Base-by-base conservation (phyloP, 2,797 vertebrate species). In the Hippoglossus hippoglossus region DNA sequence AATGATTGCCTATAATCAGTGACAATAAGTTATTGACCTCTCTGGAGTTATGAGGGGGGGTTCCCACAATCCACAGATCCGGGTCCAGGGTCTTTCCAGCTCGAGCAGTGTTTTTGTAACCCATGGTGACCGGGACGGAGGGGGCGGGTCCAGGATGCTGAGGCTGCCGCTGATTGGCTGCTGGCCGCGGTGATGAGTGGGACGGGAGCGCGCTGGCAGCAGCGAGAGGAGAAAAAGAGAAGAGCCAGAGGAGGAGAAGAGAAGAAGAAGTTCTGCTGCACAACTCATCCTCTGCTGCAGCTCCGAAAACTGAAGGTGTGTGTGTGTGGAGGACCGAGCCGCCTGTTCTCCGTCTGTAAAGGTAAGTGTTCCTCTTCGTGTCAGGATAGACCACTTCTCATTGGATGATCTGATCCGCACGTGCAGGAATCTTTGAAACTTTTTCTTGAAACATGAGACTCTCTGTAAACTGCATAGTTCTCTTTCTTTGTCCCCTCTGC, bases 131-230 rank as follows among this genome's bases (percentile, higher is more conserved):
- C 3, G 52, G 52, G 53, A 28, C 16, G 8, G 47, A 69, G 78
- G 46, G 75, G 91, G 91, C 85, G 90, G 69, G 85, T 6, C 7
- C 82, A 82, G 84, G 87, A 93, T 92, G 91, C 91, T 90, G 92
- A 91, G 86, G 75, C 57, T 61, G 70, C 18, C 36, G 73, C 66
- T 77, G 1, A 92, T 93, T 92, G 90, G 90, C 79, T 76, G 53
- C 11, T 26, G 6, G 0, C 19, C 13, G 55, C 44, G 28, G 34
- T 11, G 73, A 58, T 74, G 72, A 80, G 85, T 76, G 87, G 82
- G 72, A 46, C 50, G 57, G 75, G 24, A 66, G 77, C 51, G 60
- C 50, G 68, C 69, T 39, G 77, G 76, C 79, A 84, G 89, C 84
- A 87, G 87, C 70, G 80, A 80, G 71, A 73, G 75, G 50, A 44